Conservation (phyloP, 2,888 invertebrate genomes). For the Nemapogon koenigi region DNA sequence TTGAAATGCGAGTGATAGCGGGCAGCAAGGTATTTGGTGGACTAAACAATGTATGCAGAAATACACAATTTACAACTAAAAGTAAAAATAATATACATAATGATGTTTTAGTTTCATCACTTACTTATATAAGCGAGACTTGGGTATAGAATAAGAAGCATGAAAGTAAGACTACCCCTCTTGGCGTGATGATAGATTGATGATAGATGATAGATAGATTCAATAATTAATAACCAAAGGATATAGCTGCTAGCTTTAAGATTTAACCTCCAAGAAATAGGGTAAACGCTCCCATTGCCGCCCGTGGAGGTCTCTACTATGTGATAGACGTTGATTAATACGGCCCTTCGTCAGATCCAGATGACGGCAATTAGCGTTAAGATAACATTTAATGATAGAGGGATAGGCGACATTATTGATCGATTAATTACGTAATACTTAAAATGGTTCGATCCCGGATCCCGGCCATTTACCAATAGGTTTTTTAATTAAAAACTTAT, state of each 20-base stretch:
- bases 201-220: background rate
- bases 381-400: slow-evolving; percentile 4
- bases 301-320: background rate
- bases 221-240: slow-evolving; percentile 1
- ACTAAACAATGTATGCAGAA: too few relatives aligned
- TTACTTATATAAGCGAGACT: background rate
- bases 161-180: background rate
- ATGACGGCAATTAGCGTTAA: slow-evolving; percentile 4
- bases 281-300: background rate
- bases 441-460: too few relatives aligned
- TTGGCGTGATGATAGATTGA: background rate
- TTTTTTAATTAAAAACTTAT: too few relatives aligned
- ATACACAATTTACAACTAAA: too few relatives aligned
- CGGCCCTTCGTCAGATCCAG: slow-evolving; percentile 2
- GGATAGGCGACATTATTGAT: slow-evolving; percentile 3
- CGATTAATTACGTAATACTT: too few relatives aligned
- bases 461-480: too few relatives aligned
- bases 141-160: background rate
- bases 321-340: slow-evolving; percentile 6
- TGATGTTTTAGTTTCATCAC: too few relatives aligned
- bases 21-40: too few relatives aligned
- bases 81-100: too few relatives aligned
- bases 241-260: background rate
- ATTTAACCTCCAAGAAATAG: background rate
- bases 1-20: too few relatives aligned